Conservation (phyloP, 2,113 vertebrate genomes). For the Cairina moschata region DNA sequence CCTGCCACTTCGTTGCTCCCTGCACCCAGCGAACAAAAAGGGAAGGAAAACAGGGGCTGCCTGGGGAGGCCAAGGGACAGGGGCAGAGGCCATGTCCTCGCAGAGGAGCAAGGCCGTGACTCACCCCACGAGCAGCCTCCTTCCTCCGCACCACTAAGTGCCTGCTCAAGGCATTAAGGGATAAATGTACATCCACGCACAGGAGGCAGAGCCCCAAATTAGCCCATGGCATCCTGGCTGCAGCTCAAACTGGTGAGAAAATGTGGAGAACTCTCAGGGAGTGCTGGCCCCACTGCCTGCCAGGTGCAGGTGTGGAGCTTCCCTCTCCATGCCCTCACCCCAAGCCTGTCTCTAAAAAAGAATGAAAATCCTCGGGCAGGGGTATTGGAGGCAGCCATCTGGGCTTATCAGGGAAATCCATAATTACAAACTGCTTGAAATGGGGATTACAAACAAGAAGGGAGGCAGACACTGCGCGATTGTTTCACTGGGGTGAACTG, state of each 20-base stretch:
- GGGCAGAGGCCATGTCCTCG: not conserved
- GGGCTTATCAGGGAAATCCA: constrained; percentile 51
- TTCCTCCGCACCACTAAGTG: not conserved
- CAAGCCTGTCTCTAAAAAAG: not conserved
- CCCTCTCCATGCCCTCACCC: not conserved
- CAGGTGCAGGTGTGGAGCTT: not conserved
- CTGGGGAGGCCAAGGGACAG: not conserved
- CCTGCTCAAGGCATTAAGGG: not conserved
- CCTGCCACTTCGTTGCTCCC: not conserved
- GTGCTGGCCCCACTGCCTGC: rapidly evolving
- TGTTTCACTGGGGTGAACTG: not conserved
- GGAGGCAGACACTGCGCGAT: not conserved
- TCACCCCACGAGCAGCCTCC: not conserved
- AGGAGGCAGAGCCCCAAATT: constrained; percentile 18
- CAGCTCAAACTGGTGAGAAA: constrained; percentile 13
- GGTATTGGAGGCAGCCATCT: constrained; percentile 15
- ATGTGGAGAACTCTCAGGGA: not conserved
- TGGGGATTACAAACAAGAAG: not conserved
- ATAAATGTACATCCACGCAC: constrained; percentile 45
- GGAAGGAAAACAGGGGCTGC: not conserved
- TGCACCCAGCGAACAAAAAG: not conserved
- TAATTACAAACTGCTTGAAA: constrained; percentile 34
- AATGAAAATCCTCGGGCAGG: constrained; percentile 39
- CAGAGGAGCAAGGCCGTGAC: not conserved
- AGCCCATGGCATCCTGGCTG: not conserved